Base-by-base conservation (phyloP, 2,888 invertebrate genomes). In the Matsumyia berberina region DNA sequence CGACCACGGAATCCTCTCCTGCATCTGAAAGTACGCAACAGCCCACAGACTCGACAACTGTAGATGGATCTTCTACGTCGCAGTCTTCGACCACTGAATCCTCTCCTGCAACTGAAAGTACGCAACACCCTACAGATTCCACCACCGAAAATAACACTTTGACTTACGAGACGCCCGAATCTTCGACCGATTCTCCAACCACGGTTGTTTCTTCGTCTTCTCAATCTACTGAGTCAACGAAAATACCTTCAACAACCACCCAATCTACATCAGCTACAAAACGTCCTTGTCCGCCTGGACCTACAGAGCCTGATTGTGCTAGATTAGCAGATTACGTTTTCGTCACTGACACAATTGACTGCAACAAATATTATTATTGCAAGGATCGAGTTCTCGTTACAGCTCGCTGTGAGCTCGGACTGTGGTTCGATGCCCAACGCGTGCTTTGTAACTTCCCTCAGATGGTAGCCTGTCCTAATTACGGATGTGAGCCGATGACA, bases 331-430 rank as follows among this genome's bases (percentile, higher is more conserved):
- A 69, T 12, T 49, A 35, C 1, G 57, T 49, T 8, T 49, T 58
- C 24, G 46, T 55, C 0, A 33, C 31, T 0, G 76, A 81, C 12
- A 49, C 51, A 2, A 58, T 76, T 5, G 81, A 81, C 39, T 81
- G 81, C 17, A 42, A 24, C 2, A 81, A 53, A 7, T 81, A 64
- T 12, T 64, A 76, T 31, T 24, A 35, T 2, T 81, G 81, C 44
- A 58, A 8, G 19, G 57, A 49, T 5, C 64, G 69, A 0, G 1
- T 3, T 0, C 3, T 42, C 0, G 12, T 49, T 8, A 0, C 39
- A 0, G 24, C 46, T 2, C 17, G 24, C 2, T 81, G 81, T 29
- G n/a, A 44, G 8, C 1, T 0, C 7, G 81, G 76, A 9, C 12
- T 69, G 0, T 81, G 81, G 76, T 81, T 57, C 15, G 81, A 76